Base-by-base conservation (phyloP, 2,113 vertebrate species). In the Chloropsis cyanopogon region DNA sequence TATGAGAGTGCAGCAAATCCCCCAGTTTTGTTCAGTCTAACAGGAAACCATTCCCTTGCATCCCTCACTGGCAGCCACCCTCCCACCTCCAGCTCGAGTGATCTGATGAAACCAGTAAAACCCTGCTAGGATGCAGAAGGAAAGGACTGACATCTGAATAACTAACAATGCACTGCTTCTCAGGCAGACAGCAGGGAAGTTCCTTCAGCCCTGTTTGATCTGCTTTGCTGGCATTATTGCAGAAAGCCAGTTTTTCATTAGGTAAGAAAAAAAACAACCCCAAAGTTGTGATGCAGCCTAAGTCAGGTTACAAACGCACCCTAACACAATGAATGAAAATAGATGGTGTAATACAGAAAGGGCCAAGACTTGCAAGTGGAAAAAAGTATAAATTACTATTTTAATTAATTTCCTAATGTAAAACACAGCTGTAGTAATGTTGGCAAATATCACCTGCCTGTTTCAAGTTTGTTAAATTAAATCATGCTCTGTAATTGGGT, bases 351-450 rank as follows among this genome's bases (percentile, higher is more conserved):
- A 97, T 96, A 93, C 87, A 91, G 92, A 97, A 94, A 96, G 77
- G 86, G 84, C 95, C 93, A 96, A 92, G 83, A 96, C 81, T 83
- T 72, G 28, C 78, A 95, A 97, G 95, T 97, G 97, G 97, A 97
- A 97, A 98, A 98, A 98, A 88, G 88, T 88, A 97, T 97, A 97
- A 97, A 96, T 82, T 93, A 96, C 96, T 71, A 89, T 97, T 97
- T 97, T 98, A 98, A 98, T 98, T 98, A 98, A 98, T 98, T 97
- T 98, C 95, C 97, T 97, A 97, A 98, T 96, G 97, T 97, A 97
- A 98, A 98, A 96, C 95, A 93, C 97, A 98, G 98, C 97, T 97
- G 97, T 90, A 97, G 97, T 94, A 96, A 98, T 84, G 96, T 96
- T 97, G 97, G 97, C 97, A 97, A 97, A 96, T 96, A 97, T 97